Percentiles rank a stretch among this genome's conserved stretches.
phyloP scores from a whole-genome alignment of 2,888 invertebrate genomes.

The Lysandra coridon region DNA sequence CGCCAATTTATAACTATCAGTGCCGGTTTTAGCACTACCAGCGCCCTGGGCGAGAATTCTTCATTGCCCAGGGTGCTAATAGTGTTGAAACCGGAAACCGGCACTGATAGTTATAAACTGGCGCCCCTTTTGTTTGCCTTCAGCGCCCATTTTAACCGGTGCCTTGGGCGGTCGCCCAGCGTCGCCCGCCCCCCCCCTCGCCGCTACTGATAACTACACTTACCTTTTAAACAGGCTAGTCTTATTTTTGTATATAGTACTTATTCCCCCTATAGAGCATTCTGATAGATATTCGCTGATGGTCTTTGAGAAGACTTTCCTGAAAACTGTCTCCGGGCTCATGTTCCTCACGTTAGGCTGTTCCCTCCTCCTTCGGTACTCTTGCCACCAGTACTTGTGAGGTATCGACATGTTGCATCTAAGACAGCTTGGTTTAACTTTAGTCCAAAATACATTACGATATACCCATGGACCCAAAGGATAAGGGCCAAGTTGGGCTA shows the following conservation, averaged over 20 bases:
- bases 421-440: neutral
- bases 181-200: too few relatives aligned
- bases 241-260: slow-evolving; percentile 47
- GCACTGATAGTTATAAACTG: too few relatives aligned
- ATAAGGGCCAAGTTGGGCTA: too few relatives aligned
- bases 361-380: slow-evolving; percentile 47
- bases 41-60: too few relatives aligned
- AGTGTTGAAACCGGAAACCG: too few relatives aligned
- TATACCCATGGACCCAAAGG: too few relatives aligned
- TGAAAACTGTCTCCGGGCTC: slow-evolving; percentile 56
- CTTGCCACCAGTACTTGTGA: slow-evolving; percentile 46
- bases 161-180: too few relatives aligned
- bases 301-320: slow-evolving; percentile 54
- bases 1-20: neutral
- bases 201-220: neutral
- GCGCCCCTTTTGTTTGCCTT: too few relatives aligned
- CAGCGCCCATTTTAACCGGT: too few relatives aligned
- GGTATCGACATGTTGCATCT: neutral
- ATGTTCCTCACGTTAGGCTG: slow-evolving; percentile 40
- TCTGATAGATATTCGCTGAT: slow-evolving; percentile 55
- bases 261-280: slow-evolving; percentile 54
- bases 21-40: too few relatives aligned
- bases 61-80: too few relatives aligned
- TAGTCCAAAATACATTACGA: neutral
- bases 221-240: slow-evolving; percentile 48